Base-by-base conservation (phyloP, 2,113 vertebrate species). In the Barnardius zonarius region DNA sequence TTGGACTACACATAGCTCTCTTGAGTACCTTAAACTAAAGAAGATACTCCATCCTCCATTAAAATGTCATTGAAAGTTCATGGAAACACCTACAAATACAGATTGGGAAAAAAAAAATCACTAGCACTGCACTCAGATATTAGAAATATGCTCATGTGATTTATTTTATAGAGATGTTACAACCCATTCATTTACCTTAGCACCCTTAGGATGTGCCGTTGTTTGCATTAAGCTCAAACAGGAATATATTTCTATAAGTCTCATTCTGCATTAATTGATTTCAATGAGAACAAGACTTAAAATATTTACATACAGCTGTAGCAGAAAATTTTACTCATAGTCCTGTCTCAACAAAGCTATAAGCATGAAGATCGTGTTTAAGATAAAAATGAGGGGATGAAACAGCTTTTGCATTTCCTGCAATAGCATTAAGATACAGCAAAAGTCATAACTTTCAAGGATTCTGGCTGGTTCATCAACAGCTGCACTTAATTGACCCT, bases 401-500 rank as follows among this genome's bases (percentile, higher is more conserved):
- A 83, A 55, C 44, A 90, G 35, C 67, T 78, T 96, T 78, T 86
- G 15, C 24, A 41, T 67, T 90, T 76, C 46, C 46, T 88, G 49
- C 43, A 51, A 49, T 18, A 83, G 4, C 10, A 78, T 93, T 91
- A 93, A 70, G 25, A 75, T 78, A 67, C 33, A 18, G 10, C 6
- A 83, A 83, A 86, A 88, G 24, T 55, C 89, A 54, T 39, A 85
- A 69, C 44, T 93, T 93, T 20, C 33, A 96, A 77, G 52, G n/a
- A 90, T 91, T 78, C 74, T 73, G 37, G 11, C 59, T 92, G 63
- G 43, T 74, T 93, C 68, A 70, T 88, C 59, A 92, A 77, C 94
- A 95, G 79, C 76, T 93, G 76, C 35, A 89, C 39, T 92, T 96
- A 86, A 83, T 95, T 95, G 74, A 82, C 64, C 43, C 52, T 95